Percentiles rank a stretch among this genome's conserved stretches.
phyloP scores from a whole-genome alignment of 2,113 vertebrate species.

The Podilymbus podiceps region DNA sequence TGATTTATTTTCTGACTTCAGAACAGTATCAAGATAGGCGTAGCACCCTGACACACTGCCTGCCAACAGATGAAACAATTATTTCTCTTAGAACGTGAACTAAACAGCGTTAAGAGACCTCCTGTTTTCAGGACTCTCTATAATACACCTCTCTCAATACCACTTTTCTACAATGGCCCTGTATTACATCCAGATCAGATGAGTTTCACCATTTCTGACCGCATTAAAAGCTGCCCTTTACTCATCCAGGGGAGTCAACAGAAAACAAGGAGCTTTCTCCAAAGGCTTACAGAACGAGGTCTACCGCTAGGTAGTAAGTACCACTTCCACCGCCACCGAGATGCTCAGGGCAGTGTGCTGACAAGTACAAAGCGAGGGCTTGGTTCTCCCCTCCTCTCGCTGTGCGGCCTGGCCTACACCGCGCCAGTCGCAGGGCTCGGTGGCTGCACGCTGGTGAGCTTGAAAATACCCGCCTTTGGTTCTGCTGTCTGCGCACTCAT shows the following conservation, averaged over 20 bases:
- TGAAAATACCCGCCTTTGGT: not conserved
- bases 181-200: not conserved
- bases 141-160: too few species aligned
- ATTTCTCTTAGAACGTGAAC: not conserved
- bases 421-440: accelerated
- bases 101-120: not conserved
- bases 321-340: not conserved
- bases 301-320: not conserved
- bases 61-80: not conserved
- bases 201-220: not conserved
- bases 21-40: not conserved
- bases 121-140: not conserved
- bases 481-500: not conserved
- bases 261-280: not conserved
- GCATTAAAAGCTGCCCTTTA: not conserved
- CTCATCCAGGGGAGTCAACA: not conserved
- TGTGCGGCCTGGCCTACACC: accelerated
- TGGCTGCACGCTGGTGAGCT: too few species aligned
- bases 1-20: too few species aligned
- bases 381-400: not conserved
- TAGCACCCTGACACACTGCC: not conserved
- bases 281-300: not conserved
- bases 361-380: not conserved
- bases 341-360: not conserved
- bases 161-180: not conserved